Evolutionary conservation across 2,888 invertebrate species (phyloP), one percentile per base, ranked within the genome.

Genomic region (Capitulum mitella): DNA sequence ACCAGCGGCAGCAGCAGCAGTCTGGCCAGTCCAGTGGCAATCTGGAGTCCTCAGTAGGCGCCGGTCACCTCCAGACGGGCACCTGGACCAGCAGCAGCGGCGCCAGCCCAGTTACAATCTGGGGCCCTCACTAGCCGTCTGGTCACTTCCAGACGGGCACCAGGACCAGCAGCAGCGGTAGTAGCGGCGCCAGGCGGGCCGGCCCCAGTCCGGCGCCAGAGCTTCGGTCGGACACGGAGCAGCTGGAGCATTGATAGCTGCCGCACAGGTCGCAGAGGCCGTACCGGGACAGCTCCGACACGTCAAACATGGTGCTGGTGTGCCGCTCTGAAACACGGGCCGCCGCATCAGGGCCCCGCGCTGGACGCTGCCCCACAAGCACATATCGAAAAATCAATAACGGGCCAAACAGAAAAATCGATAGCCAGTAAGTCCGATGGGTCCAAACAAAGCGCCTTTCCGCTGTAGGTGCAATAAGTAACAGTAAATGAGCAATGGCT

Each of bases 231-330:
- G 78, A 26, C 22, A 48, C 79, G 19, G 92, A 91, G 86, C 95
- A 95, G 86, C 95, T 95, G 0, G 95, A 95, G 85, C 95, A 96
- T 85, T 95, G 95, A 75, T 95, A 95, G 78, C 95, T 95, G 80
- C 95, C 96, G 85, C 96, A 96, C 14, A 96, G 95, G 85, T 95
- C 95, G 86, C 96, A 96, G 82, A 96, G 95, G 86, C 95, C 70
- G 70, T 37, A 95, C 80, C 96, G 87, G 26, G 84, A 84, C 32
- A 84, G 83, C 77, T 85, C 85, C 16, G 84, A 84, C 79, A 84
- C 85, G 79, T 86, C 86, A 74, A 86, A 82, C 64, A 86, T 83
- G 81, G 70, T 88, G 87, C 82, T 88, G 88, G 0, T 88, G 64
- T 78, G 79, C 19, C 81, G 70, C 34, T 81, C 78, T 78, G 78